Percentiles rank a stretch among this genome's conserved stretches.
These are phyloP conservation scores for Amphimedon queenslandica DNA, from an alignment of 37 sponge, comb jelly and placozoan genomes.

Conservation along the genomic window DNA sequence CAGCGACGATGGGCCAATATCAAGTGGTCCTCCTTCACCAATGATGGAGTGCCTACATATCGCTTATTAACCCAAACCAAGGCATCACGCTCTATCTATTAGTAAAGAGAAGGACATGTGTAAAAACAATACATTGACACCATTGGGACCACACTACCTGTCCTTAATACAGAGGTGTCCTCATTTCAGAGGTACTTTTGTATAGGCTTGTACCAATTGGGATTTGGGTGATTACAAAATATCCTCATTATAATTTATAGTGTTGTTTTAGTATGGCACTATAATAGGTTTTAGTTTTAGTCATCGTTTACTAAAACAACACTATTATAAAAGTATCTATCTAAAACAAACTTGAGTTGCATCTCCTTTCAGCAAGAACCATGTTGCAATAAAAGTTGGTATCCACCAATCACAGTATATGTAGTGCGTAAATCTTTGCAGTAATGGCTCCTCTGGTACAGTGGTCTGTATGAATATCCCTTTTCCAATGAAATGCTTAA, in stretches of 20 bases:
- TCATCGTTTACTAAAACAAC: neutral
- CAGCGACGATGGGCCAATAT: slow-evolving; percentile 43
- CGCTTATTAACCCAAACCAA: slow-evolving; percentile 61
- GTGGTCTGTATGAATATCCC: slow-evolving; percentile 44
- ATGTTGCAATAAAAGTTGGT: slow-evolving; percentile 20
- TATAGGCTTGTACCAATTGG: too few species aligned
- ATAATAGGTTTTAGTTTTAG: too few species aligned
- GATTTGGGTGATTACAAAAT: too few species aligned
- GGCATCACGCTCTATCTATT: slow-evolving; percentile 52
- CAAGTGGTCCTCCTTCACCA: slow-evolving; percentile 48
- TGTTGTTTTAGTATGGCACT: too few species aligned
- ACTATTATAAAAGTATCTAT: neutral
- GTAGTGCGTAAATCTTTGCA: slow-evolving; percentile 39
- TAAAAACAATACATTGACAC: too few species aligned
- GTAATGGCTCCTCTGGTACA: slow-evolving; percentile 51
- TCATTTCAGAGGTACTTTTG: too few species aligned
- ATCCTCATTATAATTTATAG: neutral
- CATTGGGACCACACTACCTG: too few species aligned
- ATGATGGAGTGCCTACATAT: slow-evolving; percentile 25
- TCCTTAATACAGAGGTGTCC: too few species aligned
- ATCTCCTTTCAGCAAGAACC: slow-evolving; percentile 14
- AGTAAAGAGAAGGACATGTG: neutral
- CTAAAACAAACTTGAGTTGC: slow-evolving; percentile 18
- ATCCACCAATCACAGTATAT: slow-evolving; percentile 34
- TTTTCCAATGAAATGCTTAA: slow-evolving; percentile 21